Evolutionary conservation across 2,113 vertebrate genomes (phyloP).

Genomic region (Strix aluco): DNA sequence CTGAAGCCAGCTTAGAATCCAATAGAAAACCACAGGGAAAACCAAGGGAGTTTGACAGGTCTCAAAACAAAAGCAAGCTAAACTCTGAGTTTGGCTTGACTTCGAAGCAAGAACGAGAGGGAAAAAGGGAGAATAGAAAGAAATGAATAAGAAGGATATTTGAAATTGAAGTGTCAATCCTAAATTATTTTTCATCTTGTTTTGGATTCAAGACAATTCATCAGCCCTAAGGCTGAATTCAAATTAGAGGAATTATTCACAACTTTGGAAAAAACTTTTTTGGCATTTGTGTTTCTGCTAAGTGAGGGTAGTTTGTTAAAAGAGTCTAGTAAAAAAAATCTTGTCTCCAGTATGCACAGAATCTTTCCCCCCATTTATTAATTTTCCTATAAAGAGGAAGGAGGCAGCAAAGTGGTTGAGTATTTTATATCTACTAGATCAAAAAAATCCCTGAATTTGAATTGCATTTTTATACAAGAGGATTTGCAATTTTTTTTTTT

Average conservation of each 20-base stretch:
- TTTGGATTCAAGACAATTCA: neutral
- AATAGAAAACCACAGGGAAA: neutral
- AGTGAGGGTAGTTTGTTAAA: neutral
- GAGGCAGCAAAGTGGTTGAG: neutral
- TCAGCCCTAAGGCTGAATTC: neutral
- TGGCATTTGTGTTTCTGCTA: neutral
- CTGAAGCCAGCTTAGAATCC: neutral
- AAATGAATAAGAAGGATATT: neutral
- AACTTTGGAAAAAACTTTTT: neutral
- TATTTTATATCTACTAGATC: neutral
- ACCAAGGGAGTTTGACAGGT: neutral
- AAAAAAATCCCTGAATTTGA: neutral
- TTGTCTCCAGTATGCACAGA: neutral
- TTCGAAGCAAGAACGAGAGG: neutral
- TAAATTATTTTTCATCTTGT: neutral
- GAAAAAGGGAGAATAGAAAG: neutral
- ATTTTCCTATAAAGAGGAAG: neutral
- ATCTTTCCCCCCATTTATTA: rapidly evolving
- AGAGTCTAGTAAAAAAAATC: neutral
- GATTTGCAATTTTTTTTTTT: neutral
- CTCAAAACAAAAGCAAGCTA: neutral
- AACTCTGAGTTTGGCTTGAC: neutral
- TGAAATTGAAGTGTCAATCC: neutral
- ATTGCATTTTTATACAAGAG: neutral
- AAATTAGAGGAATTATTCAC: neutral